Evolutionary conservation across 1,140 invertebrate genomes (phyloP).

Genomic region (Pristionchus pacificus): DNA sequence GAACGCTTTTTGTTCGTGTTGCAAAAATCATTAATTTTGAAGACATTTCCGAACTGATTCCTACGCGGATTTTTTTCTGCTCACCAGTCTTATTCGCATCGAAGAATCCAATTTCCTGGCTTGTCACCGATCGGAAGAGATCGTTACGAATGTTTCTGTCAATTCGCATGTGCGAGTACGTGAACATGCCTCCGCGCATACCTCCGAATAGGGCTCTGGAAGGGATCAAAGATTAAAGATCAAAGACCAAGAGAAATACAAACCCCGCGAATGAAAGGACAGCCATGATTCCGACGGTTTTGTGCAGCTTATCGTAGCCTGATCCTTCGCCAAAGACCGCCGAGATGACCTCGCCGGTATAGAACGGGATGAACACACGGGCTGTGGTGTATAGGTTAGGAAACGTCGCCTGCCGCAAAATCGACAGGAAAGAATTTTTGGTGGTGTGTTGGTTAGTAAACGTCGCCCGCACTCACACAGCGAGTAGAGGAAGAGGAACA

Average conservation of each 20-base stretch:
- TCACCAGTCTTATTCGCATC: constrained; percentile 55
- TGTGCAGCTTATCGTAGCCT: constrained; percentile 46
- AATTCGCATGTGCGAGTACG: constrained; percentile 38
- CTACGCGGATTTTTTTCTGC: background rate
- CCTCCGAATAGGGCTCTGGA: constrained; percentile 52
- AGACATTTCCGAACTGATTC: background rate
- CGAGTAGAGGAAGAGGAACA: constrained; percentile 51
- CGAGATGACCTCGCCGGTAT: constrained; percentile 55
- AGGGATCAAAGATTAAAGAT: background rate
- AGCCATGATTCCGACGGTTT: constrained; percentile 53
- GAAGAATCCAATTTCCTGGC: constrained; percentile 56
- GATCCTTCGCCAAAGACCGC: constrained; percentile 47
- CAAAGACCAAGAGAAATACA: constrained; percentile 12
- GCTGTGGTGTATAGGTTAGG: no score
- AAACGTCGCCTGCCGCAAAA: no score
- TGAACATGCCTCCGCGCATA: constrained; percentile 49
- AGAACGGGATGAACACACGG: constrained; percentile 52
- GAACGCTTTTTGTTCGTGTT: no score
- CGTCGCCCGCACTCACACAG: no score
- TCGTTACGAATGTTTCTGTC: constrained; percentile 51
- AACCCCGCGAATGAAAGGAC: constrained; percentile 46
- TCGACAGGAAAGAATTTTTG: background rate
- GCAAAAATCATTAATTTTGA: no score
- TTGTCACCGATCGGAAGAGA: constrained; percentile 47
- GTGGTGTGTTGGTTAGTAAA: constrained; percentile 1